phyloP scores from a whole-genome alignment of 2,113 vertebrate genomes.

The Chloropsis cyanopogon region DNA sequence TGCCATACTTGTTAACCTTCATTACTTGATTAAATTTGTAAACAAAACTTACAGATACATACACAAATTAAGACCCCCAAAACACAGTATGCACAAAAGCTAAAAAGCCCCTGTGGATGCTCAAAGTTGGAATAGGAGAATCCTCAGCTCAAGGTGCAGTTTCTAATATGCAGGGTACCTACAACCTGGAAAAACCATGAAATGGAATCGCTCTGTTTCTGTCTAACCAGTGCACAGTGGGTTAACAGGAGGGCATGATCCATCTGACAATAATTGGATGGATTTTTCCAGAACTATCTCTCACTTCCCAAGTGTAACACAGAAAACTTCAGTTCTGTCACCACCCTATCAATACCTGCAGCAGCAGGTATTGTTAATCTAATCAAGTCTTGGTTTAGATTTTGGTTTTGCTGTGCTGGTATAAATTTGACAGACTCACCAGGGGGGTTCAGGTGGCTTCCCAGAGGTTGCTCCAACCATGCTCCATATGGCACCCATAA shows the following conservation, averaged over 20 bases:
- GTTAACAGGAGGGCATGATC: not conserved
- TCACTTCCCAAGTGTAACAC: not conserved
- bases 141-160: not conserved
- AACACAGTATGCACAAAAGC: not conserved
- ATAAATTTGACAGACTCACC: not conserved
- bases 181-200: not conserved
- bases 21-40: not conserved
- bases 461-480: not conserved
- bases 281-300: not conserved
- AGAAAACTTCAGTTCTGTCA: not conserved
- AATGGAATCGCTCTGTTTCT: rapidly evolving
- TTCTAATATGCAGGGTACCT: not conserved
- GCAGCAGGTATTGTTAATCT: not conserved
- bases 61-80: not conserved
- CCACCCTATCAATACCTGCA: not conserved
- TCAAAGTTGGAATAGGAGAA: not conserved
- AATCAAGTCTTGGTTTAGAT: not conserved
- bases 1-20: not conserved
- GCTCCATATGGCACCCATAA: not conserved
- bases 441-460: not conserved
- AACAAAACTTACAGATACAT: not conserved
- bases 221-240: not conserved
- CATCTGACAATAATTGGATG: not conserved
- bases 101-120: not conserved
- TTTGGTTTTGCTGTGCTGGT: not conserved